Evolutionary conservation across 1,140 invertebrate genomes (phyloP), one percentile per base, ranked within the genome.

Genomic region (Cyclargus thomasi): DNA sequence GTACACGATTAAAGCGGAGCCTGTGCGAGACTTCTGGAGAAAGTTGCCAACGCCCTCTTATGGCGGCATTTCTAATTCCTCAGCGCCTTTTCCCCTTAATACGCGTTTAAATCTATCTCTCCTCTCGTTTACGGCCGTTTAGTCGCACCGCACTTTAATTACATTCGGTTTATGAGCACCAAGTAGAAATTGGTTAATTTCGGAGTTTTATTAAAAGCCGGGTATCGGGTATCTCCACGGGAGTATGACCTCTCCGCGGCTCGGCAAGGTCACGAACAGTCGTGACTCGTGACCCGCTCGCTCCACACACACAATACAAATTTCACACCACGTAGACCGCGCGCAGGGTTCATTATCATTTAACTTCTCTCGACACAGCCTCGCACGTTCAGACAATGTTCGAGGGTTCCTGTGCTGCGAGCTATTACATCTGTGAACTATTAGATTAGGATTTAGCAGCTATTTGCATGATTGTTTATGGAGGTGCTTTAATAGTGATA

Each of bases 221-320:
- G 70, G 35, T 69, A 72, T 69, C 70, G 65, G 81, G 85, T 81
- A 88, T 88, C 85, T 80, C 76, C 80, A 79, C 83, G 80, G 80
- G 76, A 82, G 78, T 85, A 75, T 80, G 83, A 86, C 86, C 83
- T 88, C 83, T 85, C 80, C 70, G 73, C 77, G 76, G 83, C 80
- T 77, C 81, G 77, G 84, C 86, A 88, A 88, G 86, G 86, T 88
- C 86, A 88, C 83, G 86, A 86, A 82, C 86, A 81, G 84, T 84
- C 86, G 86, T 88, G 83, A 79, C 78, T 88, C 84, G 85, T 88
- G 86, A 88, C 84, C 86, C 80, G 82, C 74, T 79, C 81, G 78
- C 77, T 74, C 72, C 78, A 74, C 70, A 65, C 23, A 70, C 69
- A 69, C 67, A 74, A 66, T 68, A 72, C 77, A 65, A 86, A 75